Evolutionary conservation across 2,888 invertebrate genomes (phyloP).

Genomic region (Trissolcus brochymenae): DNA sequence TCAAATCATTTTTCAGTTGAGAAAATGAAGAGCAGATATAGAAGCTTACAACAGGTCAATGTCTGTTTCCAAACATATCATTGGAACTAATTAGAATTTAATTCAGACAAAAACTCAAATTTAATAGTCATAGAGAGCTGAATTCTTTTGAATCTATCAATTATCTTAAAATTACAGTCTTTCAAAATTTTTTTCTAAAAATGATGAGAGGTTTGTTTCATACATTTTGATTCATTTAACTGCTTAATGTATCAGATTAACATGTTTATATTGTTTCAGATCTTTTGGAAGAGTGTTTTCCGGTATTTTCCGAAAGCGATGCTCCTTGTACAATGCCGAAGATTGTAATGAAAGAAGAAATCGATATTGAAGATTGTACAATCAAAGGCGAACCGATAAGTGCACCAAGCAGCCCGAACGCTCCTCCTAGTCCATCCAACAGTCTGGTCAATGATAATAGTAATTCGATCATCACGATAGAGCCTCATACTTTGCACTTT

Average conservation of each 20-base stretch:
- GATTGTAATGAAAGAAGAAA: constrained; percentile 42
- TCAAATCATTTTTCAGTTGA: too few species aligned
- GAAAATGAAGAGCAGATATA: too few species aligned
- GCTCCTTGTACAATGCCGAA: constrained; percentile 69
- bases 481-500: constrained; percentile 69
- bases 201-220: background rate
- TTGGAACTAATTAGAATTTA: too few species aligned
- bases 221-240: background rate
- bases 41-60: too few species aligned
- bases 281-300: constrained; percentile 94
- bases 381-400: constrained; percentile 89
- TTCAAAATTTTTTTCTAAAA: background rate
- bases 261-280: constrained; percentile 77
- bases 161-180: too few species aligned
- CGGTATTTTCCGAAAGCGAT: constrained; percentile 85
- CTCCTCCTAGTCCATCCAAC: constrained; percentile 84
- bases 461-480: constrained; percentile 66
- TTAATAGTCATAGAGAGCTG: too few species aligned
- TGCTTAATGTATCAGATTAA: background rate
- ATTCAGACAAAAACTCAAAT: too few species aligned
- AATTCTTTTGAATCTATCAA: too few species aligned
- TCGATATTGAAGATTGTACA: constrained; percentile 62
- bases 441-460: constrained; percentile 66
- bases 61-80: too few species aligned
- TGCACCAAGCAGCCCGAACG: constrained; percentile 83